Conservation (phyloP, 1,140 invertebrate species). For the Thaumetopoea pityocampa region DNA sequence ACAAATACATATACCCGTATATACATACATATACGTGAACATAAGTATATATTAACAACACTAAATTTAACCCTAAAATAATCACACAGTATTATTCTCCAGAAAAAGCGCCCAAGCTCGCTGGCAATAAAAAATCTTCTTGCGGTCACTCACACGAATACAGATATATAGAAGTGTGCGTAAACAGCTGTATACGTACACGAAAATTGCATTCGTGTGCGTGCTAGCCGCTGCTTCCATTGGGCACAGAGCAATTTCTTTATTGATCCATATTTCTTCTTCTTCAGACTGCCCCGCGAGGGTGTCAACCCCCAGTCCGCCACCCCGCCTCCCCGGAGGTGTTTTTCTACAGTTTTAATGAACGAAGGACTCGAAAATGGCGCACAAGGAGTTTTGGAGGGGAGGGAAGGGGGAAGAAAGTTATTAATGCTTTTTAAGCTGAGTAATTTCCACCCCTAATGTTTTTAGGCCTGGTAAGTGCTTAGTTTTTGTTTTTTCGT, state of each 20-base stretch:
- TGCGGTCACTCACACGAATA: constrained; percentile 39
- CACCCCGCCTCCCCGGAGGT: constrained; percentile 36
- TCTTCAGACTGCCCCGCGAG: constrained; percentile 64
- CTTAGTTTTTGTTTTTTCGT: constrained; percentile 42
- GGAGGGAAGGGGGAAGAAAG: constrained; percentile 35
- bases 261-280: constrained; percentile 76
- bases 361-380: constrained; percentile 58
- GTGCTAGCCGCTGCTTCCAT: constrained; percentile 66
- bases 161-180: constrained; percentile 22
- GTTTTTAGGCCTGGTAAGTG: constrained; percentile 20
- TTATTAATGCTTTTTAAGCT: constrained; percentile 73
- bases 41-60: too few species aligned
- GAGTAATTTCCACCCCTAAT: constrained; percentile 50
- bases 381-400: constrained; percentile 40
- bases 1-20: too few species aligned
- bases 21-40: too few species aligned
- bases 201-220: constrained; percentile 36
- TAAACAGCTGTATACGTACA: constrained; percentile 24
- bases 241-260: constrained; percentile 73
- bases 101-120: too few species aligned
- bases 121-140: constrained; percentile 25
- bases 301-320: constrained; percentile 16
- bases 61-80: too few species aligned
- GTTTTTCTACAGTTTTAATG: constrained; percentile 75
- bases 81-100: too few species aligned